phyloP scores from a whole-genome alignment of 2,113 vertebrate genomes.

The Nannospalax galili region DNA sequence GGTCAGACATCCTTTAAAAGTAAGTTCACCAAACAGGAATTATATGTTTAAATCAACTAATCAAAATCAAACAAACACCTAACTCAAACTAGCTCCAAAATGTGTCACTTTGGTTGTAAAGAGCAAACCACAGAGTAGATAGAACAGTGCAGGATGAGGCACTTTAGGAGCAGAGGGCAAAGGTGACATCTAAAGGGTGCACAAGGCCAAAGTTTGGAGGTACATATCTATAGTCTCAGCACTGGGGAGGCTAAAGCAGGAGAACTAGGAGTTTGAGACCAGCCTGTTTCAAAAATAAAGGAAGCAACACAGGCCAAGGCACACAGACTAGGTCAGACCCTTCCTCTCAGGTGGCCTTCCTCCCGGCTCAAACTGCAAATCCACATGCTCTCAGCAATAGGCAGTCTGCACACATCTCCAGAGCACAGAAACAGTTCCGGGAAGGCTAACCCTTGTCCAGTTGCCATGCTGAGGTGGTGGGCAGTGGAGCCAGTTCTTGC shows the following conservation, averaged over 20 bases:
- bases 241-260: neutral
- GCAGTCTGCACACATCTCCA: neutral
- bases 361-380: neutral
- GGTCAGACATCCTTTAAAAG: neutral
- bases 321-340: neutral
- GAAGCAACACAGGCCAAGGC: neutral
- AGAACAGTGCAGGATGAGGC: neutral
- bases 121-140: too few relatives aligned
- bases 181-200: neutral
- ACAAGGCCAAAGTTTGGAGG: neutral
- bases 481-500: fast-evolving
- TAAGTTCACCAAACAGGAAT: neutral
- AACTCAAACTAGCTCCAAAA: neutral
- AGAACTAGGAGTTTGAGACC: neutral
- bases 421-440: neutral
- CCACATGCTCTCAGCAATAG: neutral
- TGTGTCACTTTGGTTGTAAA: neutral
- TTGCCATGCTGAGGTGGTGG: too few relatives aligned
- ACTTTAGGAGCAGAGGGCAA: neutral
- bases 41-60: neutral
- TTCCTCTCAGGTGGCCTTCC: neutral
- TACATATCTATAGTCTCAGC: neutral
- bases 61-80: neutral
- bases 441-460: neutral
- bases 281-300: neutral